A percentile compares a stretch with the other conserved stretches of the same genome.
These are phyloP conservation scores for Sebastes itinus DNA, from an alignment of 2,797 vertebrate genomes.

Conservation along the genomic window DNA sequence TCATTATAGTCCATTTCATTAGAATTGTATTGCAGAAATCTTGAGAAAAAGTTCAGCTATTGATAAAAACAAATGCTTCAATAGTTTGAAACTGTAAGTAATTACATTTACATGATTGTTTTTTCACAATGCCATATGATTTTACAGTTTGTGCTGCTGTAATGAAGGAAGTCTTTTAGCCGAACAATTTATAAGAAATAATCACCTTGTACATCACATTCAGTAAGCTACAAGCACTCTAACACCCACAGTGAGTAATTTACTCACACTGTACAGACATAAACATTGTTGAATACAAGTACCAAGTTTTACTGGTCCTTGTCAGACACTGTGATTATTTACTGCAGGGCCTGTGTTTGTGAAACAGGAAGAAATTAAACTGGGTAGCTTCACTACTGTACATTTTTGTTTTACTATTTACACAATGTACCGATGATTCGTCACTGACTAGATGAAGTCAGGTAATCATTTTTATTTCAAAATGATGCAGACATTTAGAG, in stretches of 20 bases:
- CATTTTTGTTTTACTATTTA: not conserved
- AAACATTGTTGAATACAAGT: not conserved
- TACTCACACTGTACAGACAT: not conserved
- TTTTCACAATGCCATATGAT: not conserved
- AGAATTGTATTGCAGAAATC: not conserved
- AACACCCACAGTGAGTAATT: not conserved
- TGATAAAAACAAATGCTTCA: not conserved
- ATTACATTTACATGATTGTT: not conserved
- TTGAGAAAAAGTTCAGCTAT: not conserved
- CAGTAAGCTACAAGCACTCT: not conserved
- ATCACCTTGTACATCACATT: not conserved
- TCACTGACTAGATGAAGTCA: not conserved
- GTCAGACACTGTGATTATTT: not conserved
- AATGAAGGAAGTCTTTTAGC: not conserved
- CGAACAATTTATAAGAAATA: not conserved
- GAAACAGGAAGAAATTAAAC: not conserved
- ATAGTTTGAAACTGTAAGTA: not conserved
- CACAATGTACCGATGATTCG: not conserved
- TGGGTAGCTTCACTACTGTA: not conserved
- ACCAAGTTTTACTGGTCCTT: not conserved
- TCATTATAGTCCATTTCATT: not conserved
- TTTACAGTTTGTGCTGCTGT: not conserved
- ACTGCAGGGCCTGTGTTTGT: not conserved
- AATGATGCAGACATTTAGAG: not conserved
- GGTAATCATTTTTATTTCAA: not conserved